Conservation (phyloP, 2,113 vertebrate species). For the Hepsetus odoe region DNA sequence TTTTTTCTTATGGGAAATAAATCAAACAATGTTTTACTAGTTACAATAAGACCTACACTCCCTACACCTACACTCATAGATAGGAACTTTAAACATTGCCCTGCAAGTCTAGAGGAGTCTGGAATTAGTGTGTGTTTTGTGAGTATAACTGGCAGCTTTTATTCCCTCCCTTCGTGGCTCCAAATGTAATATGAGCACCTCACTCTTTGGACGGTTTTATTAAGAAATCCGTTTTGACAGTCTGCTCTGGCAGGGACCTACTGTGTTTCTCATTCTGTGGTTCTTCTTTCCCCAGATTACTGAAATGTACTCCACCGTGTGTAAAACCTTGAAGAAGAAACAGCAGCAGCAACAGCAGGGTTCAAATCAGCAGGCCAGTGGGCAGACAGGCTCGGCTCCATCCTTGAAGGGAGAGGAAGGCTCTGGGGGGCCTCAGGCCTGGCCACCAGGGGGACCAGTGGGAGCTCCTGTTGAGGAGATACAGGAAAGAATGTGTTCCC, state of each 20-base stretch:
- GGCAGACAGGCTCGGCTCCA: constrained; percentile 66
- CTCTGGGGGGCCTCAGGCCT: constrained; percentile 35
- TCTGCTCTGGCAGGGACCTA: constrained; percentile 13
- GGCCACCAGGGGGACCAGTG: constrained; percentile 22
- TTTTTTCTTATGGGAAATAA: background rate
- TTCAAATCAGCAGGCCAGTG: constrained; percentile 24
- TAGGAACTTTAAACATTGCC: background rate
- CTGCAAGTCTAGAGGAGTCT: background rate
- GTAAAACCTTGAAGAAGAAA: constrained; percentile 77
- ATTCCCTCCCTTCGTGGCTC: constrained; percentile 5
- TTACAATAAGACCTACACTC: too few species aligned
- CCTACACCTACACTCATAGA: too few species aligned
- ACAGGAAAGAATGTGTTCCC: constrained; percentile 64
- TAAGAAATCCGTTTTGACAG: constrained; percentile 43
- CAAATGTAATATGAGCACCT: constrained; percentile 43
- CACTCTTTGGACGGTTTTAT: constrained; percentile 15
- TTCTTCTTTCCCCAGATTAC: constrained; percentile 70
- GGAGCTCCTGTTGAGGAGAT: constrained; percentile 57
- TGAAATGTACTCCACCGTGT: constrained; percentile 81
- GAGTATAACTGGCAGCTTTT: background rate
- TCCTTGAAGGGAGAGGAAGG: constrained; percentile 63
- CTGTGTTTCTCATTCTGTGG: constrained; percentile 48
- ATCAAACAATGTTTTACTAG: too few species aligned
- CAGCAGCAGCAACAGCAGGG: constrained; percentile 41
- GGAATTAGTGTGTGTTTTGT: constrained; percentile 5